Conservation (phyloP, 2,113 vertebrate species). For the Rhagologus leucostigma region DNA sequence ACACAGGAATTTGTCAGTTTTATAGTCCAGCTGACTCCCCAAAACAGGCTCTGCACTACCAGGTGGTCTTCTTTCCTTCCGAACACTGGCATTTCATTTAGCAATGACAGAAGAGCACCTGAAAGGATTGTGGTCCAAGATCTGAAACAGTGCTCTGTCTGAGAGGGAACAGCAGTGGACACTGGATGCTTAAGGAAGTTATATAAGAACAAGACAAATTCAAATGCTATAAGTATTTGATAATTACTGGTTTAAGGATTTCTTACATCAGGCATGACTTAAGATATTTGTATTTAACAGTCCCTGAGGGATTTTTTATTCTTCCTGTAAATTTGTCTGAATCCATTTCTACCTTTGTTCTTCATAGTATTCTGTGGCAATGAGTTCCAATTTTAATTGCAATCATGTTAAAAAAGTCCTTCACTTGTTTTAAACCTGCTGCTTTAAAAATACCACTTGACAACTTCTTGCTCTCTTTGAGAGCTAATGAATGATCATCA, state of each 20-base stretch:
- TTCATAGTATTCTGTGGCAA: neutral
- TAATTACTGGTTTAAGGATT: neutral
- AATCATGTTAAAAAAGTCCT: neutral
- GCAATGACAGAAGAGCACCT: neutral
- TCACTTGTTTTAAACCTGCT: neutral
- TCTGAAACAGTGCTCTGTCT: neutral
- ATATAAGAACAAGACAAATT: neutral
- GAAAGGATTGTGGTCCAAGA: neutral
- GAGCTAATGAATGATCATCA: neutral
- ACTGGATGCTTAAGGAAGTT: neutral
- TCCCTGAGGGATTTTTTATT: neutral
- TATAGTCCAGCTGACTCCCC: neutral
- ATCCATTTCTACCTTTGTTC: neutral
- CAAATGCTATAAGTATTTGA: neutral
- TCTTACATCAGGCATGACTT: neutral
- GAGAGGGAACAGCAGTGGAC: neutral
- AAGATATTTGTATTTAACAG: neutral
- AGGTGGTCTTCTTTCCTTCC: neutral
- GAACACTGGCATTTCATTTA: neutral
- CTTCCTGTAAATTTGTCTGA: neutral
- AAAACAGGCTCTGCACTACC: neutral
- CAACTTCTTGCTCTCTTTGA: neutral
- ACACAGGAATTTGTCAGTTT: neutral
- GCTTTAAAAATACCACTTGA: neutral
- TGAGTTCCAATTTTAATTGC: neutral